These are phyloP conservation scores for Sinocyclocheilus maitianheensis DNA, from an alignment of 2,113 vertebrate species.

Conservation along the genomic window DNA sequence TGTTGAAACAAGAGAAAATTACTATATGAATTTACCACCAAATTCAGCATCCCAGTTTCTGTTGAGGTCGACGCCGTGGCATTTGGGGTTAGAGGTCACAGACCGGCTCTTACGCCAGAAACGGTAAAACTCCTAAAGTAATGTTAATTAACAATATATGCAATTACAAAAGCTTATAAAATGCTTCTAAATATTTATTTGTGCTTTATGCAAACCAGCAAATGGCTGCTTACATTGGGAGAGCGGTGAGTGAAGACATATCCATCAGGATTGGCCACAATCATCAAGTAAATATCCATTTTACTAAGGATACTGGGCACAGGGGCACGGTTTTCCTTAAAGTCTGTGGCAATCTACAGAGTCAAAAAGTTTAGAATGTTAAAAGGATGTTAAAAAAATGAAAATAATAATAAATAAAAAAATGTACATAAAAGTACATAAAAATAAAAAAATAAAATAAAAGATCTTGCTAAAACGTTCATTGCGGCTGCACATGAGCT, in stretches of 20 bases:
- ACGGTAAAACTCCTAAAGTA: constrained; percentile 75
- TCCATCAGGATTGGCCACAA: constrained; percentile 90
- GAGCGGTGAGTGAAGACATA: constrained; percentile 81
- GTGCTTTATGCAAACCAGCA: background rate
- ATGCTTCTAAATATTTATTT: constrained; percentile 10
- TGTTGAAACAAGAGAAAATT: background rate
- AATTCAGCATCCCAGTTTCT: constrained; percentile 91
- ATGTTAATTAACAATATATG: background rate
- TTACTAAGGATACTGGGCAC: constrained; percentile 79
- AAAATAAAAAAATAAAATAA: background rate
- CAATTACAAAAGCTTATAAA: background rate
- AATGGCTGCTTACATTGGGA: constrained; percentile 61
- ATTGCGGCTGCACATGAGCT: background rate
- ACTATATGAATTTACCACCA: constrained; percentile 72
- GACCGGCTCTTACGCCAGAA: constrained; percentile 95
- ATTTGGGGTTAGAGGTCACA: constrained; percentile 55
- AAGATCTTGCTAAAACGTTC: background rate
- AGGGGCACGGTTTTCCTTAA: constrained; percentile 65
- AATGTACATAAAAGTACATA: background rate
- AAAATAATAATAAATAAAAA: no score
- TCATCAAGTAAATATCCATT: constrained; percentile 87
- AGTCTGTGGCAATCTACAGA: constrained; percentile 81
- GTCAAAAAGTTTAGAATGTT: background rate
- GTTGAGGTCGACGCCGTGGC: constrained; percentile 87
- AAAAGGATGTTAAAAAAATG: background rate